These are phyloP conservation scores for Batillaria attramentaria DNA, from an alignment of 1,140 invertebrate genomes.

Conservation along the genomic window DNA sequence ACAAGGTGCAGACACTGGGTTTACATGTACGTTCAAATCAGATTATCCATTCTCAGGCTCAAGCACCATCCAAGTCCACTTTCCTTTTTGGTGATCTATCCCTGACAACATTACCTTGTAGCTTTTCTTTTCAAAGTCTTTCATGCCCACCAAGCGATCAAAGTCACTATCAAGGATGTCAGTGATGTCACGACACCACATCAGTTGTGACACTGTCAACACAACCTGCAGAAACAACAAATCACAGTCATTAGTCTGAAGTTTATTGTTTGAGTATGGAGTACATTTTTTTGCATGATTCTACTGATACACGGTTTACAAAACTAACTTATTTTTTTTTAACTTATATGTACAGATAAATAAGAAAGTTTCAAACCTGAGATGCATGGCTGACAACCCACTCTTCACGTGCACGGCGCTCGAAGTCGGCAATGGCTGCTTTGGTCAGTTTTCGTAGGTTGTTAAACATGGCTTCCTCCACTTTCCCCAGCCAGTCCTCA, in stretches of 20 bases:
- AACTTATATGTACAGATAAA: background rate
- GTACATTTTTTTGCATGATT: too few relatives aligned
- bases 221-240: conserved; percentile 74
- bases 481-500: conserved; percentile 86
- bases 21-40: too few relatives aligned
- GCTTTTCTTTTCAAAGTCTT: conserved; percentile 79
- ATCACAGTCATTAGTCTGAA: too few relatives aligned
- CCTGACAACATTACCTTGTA: conserved; percentile 62
- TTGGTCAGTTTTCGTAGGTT: conserved; percentile 69
- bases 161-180: conserved; percentile 77
- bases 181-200: conserved; percentile 86
- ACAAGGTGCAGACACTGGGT: too few relatives aligned
- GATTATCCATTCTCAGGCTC: too few relatives aligned
- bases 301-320: too few relatives aligned
- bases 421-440: conserved; percentile 79
- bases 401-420: conserved; percentile 73
- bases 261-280: too few relatives aligned
- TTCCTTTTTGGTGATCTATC: too few relatives aligned
- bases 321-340: conserved; percentile 3
- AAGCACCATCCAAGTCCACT: too few relatives aligned
- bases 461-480: conserved; percentile 78
- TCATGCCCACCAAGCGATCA: conserved; percentile 74
- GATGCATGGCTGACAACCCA: conserved; percentile 79
- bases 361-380: conserved; percentile 72
- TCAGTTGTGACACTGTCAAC: conserved; percentile 87